Evolutionary conservation across 2,797 vertebrate species (phyloP), one percentile per base, ranked within the genome.

Genomic region (Carcharodon carcharias): DNA sequence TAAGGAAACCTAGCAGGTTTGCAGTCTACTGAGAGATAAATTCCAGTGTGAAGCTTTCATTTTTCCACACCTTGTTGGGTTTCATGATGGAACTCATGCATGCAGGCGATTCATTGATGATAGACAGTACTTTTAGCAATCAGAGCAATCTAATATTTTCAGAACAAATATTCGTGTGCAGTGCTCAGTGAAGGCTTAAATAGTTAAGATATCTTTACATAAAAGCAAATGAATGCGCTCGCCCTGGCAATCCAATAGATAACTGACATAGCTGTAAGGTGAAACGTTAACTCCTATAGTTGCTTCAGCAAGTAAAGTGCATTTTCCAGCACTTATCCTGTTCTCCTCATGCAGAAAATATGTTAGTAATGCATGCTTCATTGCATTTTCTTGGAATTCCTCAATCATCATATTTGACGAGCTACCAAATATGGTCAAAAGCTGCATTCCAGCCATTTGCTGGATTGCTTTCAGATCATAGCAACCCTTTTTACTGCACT

Each of bases 351-450:
- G 50, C 11, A 56, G 69, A 95, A 95, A 95, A 54, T 73, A 95
- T 77, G 69, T 95, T 95, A 95, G 94, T 71, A 95, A 77, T 50
- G 45, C 45, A 73, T 56, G 94, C 26, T 73, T 95, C 94, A 58
- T 95, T 95, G 45, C 94, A 56, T 73, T 95, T 45, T 95, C 94
- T 63, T n/a, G 45, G 50, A 73, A 95, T 77, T 77, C 69, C 69
- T 95, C 67, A 95, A 71, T 95, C 94, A 95, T 95, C 50, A 56
- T 56, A 77, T 95, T 77, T 71, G 50, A 77, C 28, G 12, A 35
- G 69, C 56, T n/a, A 58, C 94, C 69, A 95, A 73, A 95, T 95
- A 54, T 73, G 69, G 45, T 69, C 21, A 69, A 95, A 73, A 73
- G 28, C 65, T 50, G 93, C 26, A 71, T 69, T 69, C 45, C 65